Percentiles rank a stretch among this genome's conserved stretches.
These are phyloP conservation scores for Vulpes vulpes DNA, from an alignment of 2,113 vertebrate species.

Conservation along the genomic window DNA sequence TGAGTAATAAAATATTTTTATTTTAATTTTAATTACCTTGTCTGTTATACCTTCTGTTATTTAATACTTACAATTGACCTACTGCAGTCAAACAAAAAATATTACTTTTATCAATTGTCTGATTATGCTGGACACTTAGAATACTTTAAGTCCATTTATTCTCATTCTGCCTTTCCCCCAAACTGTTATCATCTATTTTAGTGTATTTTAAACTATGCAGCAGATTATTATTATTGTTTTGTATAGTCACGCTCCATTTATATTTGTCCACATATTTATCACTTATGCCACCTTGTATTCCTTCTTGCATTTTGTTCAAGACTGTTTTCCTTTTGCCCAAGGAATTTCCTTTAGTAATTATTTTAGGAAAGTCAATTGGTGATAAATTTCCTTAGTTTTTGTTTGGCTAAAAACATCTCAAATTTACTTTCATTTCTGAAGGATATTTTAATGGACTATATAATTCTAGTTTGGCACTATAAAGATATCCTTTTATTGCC, in stretches of 20 bases:
- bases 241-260: not conserved
- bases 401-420: not conserved
- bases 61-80: not conserved
- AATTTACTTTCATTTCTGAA: not conserved
- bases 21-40: not conserved
- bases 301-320: not conserved
- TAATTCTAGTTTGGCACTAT: not conserved
- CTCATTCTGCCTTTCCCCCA: not conserved
- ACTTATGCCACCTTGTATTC: not conserved
- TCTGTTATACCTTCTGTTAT: not conserved
- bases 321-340: not conserved
- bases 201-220: not conserved
- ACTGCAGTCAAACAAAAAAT: not conserved
- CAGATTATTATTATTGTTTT: not conserved
- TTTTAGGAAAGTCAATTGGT: not conserved
- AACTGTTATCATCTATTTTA: not conserved
- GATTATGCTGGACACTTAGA: not conserved
- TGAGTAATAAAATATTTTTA: not conserved
- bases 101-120: not conserved
- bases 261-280: not conserved
- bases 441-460: not conserved
- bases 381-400: not conserved
- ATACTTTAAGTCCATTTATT: not conserved
- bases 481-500: not conserved
- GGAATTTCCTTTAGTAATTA: constrained; percentile 9